A percentile compares a stretch with the other conserved stretches of the same genome.
These are phyloP conservation scores for Cyrtorhinus lividipennis DNA, from an alignment of 1,140 invertebrate species.

Conservation along the genomic window DNA sequence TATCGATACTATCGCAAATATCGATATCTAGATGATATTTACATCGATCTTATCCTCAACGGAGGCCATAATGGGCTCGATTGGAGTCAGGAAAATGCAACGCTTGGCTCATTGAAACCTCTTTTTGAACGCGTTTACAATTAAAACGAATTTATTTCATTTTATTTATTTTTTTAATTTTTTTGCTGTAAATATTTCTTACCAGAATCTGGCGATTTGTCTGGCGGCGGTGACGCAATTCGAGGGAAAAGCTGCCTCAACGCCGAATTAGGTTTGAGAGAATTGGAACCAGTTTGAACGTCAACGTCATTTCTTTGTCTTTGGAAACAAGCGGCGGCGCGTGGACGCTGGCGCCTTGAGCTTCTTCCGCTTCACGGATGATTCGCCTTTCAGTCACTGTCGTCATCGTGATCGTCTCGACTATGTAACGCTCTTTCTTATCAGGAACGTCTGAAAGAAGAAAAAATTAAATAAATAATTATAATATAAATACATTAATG, in stretches of 20 bases:
- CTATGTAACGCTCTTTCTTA: slow-evolving; percentile 37
- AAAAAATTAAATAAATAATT: too few relatives aligned
- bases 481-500: not conserved
- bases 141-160: too few relatives aligned
- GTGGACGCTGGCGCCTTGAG: slow-evolving; percentile 1
- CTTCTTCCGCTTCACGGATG: slow-evolving; percentile 34
- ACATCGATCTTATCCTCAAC: too few relatives aligned
- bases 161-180: too few relatives aligned
- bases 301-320: slow-evolving; percentile 40
- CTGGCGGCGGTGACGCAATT: slow-evolving; percentile 38
- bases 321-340: slow-evolving; percentile 24
- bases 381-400: slow-evolving; percentile 48
- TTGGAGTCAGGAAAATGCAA: too few relatives aligned
- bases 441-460: not conserved
- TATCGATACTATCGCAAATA: too few relatives aligned
- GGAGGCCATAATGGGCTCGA: too few relatives aligned
- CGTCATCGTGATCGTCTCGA: slow-evolving; percentile 52
- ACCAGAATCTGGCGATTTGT: slow-evolving; percentile 17
- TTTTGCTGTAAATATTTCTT: too few relatives aligned
- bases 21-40: too few relatives aligned
- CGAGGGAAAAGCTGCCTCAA: slow-evolving; percentile 52
- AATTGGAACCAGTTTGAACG: slow-evolving; percentile 43
- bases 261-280: slow-evolving; percentile 49
- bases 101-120: too few relatives aligned
- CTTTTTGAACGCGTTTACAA: too few relatives aligned